Conservation (phyloP, 1,140 invertebrate species). For the Melipona quadrifasciata region DNA sequence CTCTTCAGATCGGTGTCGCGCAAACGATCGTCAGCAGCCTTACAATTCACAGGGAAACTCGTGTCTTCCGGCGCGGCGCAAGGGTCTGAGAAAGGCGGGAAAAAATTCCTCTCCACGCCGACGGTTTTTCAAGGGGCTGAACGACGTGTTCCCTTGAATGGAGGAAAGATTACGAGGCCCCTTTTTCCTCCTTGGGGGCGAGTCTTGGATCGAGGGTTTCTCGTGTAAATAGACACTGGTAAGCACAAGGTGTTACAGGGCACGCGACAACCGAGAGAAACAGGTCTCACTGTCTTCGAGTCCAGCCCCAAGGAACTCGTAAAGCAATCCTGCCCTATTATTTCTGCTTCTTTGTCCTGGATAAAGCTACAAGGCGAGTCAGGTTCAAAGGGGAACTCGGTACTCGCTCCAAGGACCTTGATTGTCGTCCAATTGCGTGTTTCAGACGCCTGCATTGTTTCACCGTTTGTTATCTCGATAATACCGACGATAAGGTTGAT, state of each 20-base stretch:
- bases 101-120: constrained; percentile 20
- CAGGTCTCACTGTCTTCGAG: constrained; percentile 61
- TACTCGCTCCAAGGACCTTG: neutral
- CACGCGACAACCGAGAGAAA: constrained; percentile 47
- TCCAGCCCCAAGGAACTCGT: constrained; percentile 6
- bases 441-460: neutral
- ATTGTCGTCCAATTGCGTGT: neutral
- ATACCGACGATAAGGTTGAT: too few relatives aligned
- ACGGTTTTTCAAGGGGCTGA: constrained; percentile 38
- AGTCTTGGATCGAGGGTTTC: constrained; percentile 46
- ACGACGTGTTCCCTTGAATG: constrained; percentile 47
- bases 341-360: constrained; percentile 15
- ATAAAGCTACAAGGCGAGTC: neutral
- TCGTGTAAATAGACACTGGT: constrained; percentile 54
- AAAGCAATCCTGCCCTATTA: constrained; percentile 9
- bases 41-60: constrained; percentile 33
- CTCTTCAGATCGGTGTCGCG: neutral
- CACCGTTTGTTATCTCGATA: neutral
- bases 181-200: constrained; percentile 43
- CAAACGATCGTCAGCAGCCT: constrained; percentile 34
- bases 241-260: constrained; percentile 59
- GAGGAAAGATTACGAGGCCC: constrained; percentile 58
- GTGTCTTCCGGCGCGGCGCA: constrained; percentile 35
- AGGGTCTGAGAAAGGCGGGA: neutral
- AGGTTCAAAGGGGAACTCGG: neutral